Base-by-base conservation (phyloP, 1,140 invertebrate species). In the Microvelia longipes region DNA sequence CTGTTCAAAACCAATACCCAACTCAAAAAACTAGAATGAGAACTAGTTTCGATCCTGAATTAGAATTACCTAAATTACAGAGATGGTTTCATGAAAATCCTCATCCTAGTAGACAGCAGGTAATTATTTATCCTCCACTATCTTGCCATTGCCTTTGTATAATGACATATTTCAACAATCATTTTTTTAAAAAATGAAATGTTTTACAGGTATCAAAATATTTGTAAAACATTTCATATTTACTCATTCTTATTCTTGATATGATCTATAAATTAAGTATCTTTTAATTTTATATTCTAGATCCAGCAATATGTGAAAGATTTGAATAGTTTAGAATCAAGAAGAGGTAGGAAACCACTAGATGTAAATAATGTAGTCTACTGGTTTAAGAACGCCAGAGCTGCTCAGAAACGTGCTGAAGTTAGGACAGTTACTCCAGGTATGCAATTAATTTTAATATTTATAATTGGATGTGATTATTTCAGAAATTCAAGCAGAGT, bases 291-390 rank as follows among this genome's bases (percentile, higher is more conserved):
- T 79, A 62, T 80, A 97, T 76, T 79, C 62, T 80, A 97, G 82
- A 97, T 98, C 77, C 92, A 96, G 75, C 90, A 93, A 73, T 98
- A 96, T 79, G 93, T 98, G 19, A 87, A 91, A 66, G 94, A 98
- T 77, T 81, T 98, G 68, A 98, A 98, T 78, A 87, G 88, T 60
- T 79, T 97, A 65, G 93, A 97, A 75, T 96, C 94, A 35, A 84
- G 96, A 19, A 84, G 92, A 71, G 94, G 94, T 11, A 83, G 93
- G 61, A 96, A 97, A 77, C 94, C 93, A 0, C 82, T 98, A 27
- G 95, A 98, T 80, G 88, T 97, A 0, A 96, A 96, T 77, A 98
- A 98, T 78, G 94, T 98, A 14, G 94, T 98, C 26, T 98, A 98
- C 79, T 98, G 96, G 96, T 98, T 98, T 79, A 98, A 98, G 80